phyloP scores from a whole-genome alignment of 2,113 vertebrate species.

The Pica pica region DNA sequence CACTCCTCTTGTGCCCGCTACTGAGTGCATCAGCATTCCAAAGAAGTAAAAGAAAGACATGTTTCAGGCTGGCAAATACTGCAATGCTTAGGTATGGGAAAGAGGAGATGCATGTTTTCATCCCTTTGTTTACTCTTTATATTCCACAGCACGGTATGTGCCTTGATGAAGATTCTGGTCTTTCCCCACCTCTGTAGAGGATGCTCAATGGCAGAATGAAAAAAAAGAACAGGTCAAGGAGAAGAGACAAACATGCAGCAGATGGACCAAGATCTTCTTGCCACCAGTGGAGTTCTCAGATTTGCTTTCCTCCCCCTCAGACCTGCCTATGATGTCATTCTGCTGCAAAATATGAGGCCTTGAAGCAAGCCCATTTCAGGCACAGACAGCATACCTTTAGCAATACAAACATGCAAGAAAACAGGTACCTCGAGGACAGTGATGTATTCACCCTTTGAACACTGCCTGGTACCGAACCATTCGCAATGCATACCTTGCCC shows the following conservation, averaged over 20 bases:
- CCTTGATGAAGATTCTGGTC: background rate
- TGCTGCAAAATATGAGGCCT: background rate
- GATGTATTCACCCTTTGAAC: background rate
- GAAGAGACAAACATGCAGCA: background rate
- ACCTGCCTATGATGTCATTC: background rate
- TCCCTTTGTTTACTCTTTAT: background rate
- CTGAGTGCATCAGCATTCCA: background rate
- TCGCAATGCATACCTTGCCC: background rate
- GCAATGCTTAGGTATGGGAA: background rate
- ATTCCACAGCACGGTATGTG: background rate
- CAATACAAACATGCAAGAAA: no score
- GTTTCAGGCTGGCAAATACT: background rate
- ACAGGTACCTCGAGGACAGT: background rate
- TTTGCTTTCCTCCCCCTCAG: background rate
- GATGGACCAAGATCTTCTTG: background rate
- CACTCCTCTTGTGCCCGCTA: background rate
- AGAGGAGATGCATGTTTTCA: background rate
- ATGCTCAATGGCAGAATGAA: background rate
- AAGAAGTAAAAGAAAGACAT: background rate
- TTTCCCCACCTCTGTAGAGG: background rate
- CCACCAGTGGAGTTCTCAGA: background rate
- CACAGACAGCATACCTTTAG: accelerated
- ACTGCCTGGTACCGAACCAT: no score
- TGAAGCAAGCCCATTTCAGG: background rate
- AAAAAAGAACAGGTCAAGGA: background rate